Evolutionary conservation across 1,140 invertebrate species (phyloP), one percentile per base, ranked within the genome.

Genomic region (Pseudachorutes palmiensis): DNA sequence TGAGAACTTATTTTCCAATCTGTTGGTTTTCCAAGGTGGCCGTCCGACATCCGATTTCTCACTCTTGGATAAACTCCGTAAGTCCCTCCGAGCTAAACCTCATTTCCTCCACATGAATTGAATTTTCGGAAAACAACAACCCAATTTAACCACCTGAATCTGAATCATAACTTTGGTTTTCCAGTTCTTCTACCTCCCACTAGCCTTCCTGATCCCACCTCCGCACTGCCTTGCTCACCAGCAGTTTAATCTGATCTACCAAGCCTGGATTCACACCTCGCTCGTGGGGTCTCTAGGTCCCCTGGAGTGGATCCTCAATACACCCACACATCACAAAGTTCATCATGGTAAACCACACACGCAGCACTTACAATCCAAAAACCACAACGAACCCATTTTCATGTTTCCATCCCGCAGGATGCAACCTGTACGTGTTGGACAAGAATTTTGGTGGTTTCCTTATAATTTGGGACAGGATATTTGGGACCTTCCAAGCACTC

Each of bases 261-360:
- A 94, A 82, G 90, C 92, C 75, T 94, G 91, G 91, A 89, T 94
- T 55, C 92, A 95, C 77, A 94, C 91, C 1, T 86, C 91, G 75
- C 82, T 89, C 0, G 83, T 94, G 57, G 80, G 84, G 49, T 84
- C 83, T 61, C 78, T 94, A 1, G 91, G 91, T 2, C 88, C 88
- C 1, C 76, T 95, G 5, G 91, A 94, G 76, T 91, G 84, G 74
- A 80, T 94, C 64, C 82, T 95, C 14, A 94, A 94, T 75, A 93
- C 91, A 0, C 90, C 92, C 0, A 89, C 87, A 73, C 91, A 94
- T 77, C 91, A 95, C 76, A 82, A 90, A 72, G 88, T 94, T 0
- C 92, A 95, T 81, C 91, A 95, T 78, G 91, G 91, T 64, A 66
- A 60, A 31, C 29, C 9, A 9, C 14, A 16, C 9, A 29, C 9